These are phyloP conservation scores for Ceratosolen fusciceps DNA, from an alignment of 1,140 invertebrate species.

Conservation along the genomic window DNA sequence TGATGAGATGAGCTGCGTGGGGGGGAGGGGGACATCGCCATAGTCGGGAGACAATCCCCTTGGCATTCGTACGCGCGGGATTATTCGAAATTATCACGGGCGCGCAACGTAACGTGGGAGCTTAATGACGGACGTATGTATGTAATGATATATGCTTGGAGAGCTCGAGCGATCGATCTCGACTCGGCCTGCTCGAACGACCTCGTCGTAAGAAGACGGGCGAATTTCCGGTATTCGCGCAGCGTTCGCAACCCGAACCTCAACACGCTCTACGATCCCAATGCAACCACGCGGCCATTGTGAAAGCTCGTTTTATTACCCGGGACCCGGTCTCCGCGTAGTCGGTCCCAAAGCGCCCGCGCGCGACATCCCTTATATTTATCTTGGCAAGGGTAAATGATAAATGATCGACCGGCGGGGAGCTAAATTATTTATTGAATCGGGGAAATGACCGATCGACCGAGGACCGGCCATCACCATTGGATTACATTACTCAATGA, in stretches of 20 bases:
- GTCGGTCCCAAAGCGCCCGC: neutral
- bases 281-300: neutral
- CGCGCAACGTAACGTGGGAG: no score
- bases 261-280: no score
- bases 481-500: neutral
- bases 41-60: no score
- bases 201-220: neutral
- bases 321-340: neutral
- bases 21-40: no score
- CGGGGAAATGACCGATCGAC: neutral
- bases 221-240: neutral
- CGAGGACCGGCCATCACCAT: no score
- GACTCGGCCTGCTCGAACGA: neutral
- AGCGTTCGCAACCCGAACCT: neutral
- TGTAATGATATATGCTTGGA: no score
- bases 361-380: constrained; percentile 11
- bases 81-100: no score
- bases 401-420: neutral
- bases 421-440: neutral
- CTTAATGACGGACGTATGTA: no score
- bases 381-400: neutral
- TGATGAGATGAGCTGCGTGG: no score
- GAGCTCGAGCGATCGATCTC: no score
- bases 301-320: neutral
- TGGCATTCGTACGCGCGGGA: no score